Base-by-base conservation (phyloP, 2,113 vertebrate species). In the Tupaia chinensis region DNA sequence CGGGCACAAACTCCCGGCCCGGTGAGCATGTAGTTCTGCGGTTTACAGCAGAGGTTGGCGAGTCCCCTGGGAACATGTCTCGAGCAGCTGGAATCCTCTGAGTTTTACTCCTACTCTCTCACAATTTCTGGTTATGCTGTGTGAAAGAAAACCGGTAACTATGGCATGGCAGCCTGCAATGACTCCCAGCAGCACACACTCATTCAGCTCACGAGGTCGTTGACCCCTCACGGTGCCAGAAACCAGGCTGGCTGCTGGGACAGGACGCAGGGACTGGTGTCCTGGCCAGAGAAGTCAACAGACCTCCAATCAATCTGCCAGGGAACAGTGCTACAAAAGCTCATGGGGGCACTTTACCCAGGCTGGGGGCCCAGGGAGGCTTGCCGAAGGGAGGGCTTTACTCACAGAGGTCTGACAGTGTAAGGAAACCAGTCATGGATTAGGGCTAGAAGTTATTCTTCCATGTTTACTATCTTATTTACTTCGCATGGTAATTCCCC, bases 21-120 rank as follows among this genome's bases (percentile, higher is more conserved):
- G 3, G 27, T 1, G 14, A 70, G 29, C 20, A n/a, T 2, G 19
- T 19, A 16, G 10, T 1, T 5, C 12, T 17, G n/a, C 34, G 15
- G 2, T 10, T 25, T 78, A 34, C 14, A 8, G 65, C 8, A 5
- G 27, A 54, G 60, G 32, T 0, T 19, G 65, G 9, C 34, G 7
- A 22, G 58, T 14, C 8, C 27, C 0, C 0, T 44, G 9, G 66
- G 72, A 4, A 20, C 6, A 0, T 16, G 5, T 27, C 63, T 44
- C 17, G 2, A 74, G 32, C 12, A 25, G 27, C 19, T 23, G 4
- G 20, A 60, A 7, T 60, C 25, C 73, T 11, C 61, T 8, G n/a
- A 1, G 6, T 5, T 82, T 79, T 72, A 68, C 5, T 63, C 29
- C 20, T 16, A 25, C 63, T n/a, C 44, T 79, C 74, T 58, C 65